Evolutionary conservation across 2,888 invertebrate species (phyloP).

Genomic region (Drosophila meridionalis): DNA sequence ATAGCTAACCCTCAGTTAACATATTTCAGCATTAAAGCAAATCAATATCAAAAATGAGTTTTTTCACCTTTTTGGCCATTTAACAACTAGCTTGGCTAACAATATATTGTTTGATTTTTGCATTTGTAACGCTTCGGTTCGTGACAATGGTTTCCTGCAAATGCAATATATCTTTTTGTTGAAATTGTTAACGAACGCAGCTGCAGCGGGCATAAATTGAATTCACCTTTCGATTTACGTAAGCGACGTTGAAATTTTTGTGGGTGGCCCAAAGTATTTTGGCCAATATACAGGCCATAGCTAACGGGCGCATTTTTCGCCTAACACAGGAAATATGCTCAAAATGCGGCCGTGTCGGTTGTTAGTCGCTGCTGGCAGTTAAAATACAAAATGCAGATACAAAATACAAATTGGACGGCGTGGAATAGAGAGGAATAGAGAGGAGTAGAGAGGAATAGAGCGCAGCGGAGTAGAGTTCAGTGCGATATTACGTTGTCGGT

Average conservation of each 20-base stretch:
- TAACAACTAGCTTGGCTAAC: background rate
- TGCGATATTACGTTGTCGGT: conserved; percentile 67
- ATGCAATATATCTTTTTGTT: conserved; percentile 3
- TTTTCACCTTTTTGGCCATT: too few species aligned
- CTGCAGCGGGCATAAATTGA: conserved; percentile 9
- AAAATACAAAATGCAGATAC: conserved; percentile 22
- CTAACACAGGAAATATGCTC: conserved; percentile 76
- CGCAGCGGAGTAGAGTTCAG: conserved; percentile 6
- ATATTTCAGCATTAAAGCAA: background rate
- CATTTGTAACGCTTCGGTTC: background rate
- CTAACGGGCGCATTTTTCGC: conserved; percentile 39
- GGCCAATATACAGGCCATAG: conserved; percentile 17
- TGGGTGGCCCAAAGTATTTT: conserved; percentile 35
- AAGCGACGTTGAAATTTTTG: conserved; percentile 56
- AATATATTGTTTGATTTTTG: conserved; percentile 7
- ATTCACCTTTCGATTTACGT: conserved; percentile 23
- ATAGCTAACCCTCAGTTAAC: background rate
- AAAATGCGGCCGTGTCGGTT: conserved; percentile 62
- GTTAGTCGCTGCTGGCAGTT: conserved; percentile 58
- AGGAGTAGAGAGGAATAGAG: background rate
- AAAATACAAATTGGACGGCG: conserved; percentile 23
- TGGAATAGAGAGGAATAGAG: background rate
- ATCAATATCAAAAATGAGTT: background rate
- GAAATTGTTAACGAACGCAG: conserved; percentile 5
- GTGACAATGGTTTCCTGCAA: conserved; percentile 6